Percentiles rank a stretch among this genome's conserved stretches.
phyloP scores from a whole-genome alignment of 2,888 invertebrate genomes.

The Odontocerum albicorne region DNA sequence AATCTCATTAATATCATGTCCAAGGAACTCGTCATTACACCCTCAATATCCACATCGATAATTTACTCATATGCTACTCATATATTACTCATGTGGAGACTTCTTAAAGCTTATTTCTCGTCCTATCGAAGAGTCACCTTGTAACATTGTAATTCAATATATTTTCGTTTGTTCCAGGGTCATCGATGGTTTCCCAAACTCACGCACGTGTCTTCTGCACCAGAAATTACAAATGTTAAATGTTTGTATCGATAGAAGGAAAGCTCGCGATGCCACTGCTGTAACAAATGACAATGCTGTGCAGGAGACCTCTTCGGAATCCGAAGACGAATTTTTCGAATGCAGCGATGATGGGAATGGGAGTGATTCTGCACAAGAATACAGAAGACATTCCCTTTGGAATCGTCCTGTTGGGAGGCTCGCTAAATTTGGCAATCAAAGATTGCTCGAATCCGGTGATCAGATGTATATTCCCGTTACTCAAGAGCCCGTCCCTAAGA shows the following conservation, averaged over 20 bases:
- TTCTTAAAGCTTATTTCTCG: too few relatives aligned
- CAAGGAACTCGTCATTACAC: too few relatives aligned
- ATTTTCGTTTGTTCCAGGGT: conserved; percentile 64
- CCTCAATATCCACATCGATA: too few relatives aligned
- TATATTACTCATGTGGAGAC: background rate
- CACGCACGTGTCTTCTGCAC: conserved; percentile 86
- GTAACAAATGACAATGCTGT: conserved; percentile 47
- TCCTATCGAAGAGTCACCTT: too few relatives aligned
- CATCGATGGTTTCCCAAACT: conserved; percentile 81
- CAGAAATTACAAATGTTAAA: conserved; percentile 92
- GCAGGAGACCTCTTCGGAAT: conserved; percentile 46
- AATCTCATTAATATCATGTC: too few relatives aligned
- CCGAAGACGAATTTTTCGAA: conserved; percentile 82
- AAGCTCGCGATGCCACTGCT: conserved; percentile 51
- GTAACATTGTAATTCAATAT: too few relatives aligned
- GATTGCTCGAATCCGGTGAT: conserved; percentile 68
- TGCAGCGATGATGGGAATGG: conserved; percentile 64
- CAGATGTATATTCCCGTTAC: conserved; percentile 79
- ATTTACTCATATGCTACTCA: background rate
- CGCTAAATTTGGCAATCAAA: conserved; percentile 66
- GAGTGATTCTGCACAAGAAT: conserved; percentile 43
- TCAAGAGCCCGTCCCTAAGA: conserved; percentile 94
- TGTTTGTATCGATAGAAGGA: conserved; percentile 71
- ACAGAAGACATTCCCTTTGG: conserved; percentile 53
- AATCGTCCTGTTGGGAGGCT: conserved; percentile 71